A percentile compares a stretch with the other conserved stretches of the same genome.
These are phyloP conservation scores for Gambusia affinis DNA, from an alignment of 2,113 vertebrate species.

Conservation along the genomic window DNA sequence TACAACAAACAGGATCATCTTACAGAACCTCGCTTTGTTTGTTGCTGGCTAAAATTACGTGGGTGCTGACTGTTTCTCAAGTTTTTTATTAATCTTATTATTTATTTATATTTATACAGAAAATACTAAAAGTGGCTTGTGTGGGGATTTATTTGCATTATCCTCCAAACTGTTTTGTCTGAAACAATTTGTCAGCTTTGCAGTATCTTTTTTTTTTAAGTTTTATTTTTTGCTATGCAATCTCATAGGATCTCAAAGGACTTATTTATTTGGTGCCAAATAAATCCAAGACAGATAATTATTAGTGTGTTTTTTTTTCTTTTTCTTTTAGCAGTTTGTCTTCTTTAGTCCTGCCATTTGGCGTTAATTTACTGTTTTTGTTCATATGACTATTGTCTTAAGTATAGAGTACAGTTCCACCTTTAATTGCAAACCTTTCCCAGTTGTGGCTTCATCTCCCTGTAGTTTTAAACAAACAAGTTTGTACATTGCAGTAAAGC, in stretches of 20 bases:
- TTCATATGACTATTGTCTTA: neutral
- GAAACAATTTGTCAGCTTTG: too few relatives aligned
- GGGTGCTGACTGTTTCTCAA: too few relatives aligned
- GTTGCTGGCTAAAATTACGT: too few relatives aligned
- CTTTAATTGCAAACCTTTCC: neutral
- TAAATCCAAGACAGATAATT: conserved; percentile 25
- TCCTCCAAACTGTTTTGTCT: too few relatives aligned
- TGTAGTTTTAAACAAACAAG: neutral
- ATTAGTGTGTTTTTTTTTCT: conserved; percentile 1
- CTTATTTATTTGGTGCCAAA: conserved; percentile 32
- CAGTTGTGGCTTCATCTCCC: neutral
- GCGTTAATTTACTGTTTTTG: neutral
- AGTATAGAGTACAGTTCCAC: neutral
- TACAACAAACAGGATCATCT: too few relatives aligned
- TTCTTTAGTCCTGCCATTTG: conserved; percentile 21
- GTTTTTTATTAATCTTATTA: too few relatives aligned
- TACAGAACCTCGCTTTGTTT: too few relatives aligned
- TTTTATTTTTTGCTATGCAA: neutral
- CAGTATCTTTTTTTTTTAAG: too few relatives aligned
- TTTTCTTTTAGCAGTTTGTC: neutral
- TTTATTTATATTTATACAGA: too few relatives aligned
- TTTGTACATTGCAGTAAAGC: neutral
- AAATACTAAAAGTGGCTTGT: too few relatives aligned
- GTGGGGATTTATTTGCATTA: too few relatives aligned
- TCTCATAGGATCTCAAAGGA: conserved; percentile 13